Evolutionary conservation across 2,888 invertebrate genomes (phyloP).

Genomic region (Rapana venosa): DNA sequence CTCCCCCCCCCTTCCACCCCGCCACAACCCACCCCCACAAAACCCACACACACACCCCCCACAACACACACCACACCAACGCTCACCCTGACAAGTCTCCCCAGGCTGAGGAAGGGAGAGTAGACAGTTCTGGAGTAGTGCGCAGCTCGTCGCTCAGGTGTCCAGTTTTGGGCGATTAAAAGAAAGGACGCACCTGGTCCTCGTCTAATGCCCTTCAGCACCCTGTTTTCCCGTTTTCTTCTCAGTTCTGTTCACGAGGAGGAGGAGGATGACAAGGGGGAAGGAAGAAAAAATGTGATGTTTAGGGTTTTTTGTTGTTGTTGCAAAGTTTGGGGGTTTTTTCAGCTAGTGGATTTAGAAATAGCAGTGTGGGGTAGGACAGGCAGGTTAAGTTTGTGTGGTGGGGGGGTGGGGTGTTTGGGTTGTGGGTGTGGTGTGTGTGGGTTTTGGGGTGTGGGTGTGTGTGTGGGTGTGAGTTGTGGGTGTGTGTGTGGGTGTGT

Average conservation of each 20-base stretch:
- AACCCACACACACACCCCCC: not conserved
- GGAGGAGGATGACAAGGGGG: too few species aligned
- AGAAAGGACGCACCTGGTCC: constrained; percentile 87
- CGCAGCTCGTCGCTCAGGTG: constrained; percentile 87
- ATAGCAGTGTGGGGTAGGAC: too few species aligned
- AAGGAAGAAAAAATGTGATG: too few species aligned
- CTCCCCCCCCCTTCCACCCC: not conserved
- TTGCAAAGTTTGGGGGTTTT: too few species aligned
- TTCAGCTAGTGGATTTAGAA: too few species aligned
- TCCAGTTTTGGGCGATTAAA: constrained; percentile 90
- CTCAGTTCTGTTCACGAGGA: constrained; percentile 65
- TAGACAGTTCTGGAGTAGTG: constrained; percentile 91
- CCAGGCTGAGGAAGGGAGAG: constrained; percentile 97
- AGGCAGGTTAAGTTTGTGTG: too few species aligned
- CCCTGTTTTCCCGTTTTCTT: constrained; percentile 67
- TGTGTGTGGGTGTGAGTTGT: too few species aligned
- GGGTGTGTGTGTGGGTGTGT: too few species aligned
- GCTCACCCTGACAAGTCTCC: constrained; percentile 89
- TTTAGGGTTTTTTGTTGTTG: too few species aligned
- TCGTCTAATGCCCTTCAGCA: constrained; percentile 84
- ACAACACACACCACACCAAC: not conserved
- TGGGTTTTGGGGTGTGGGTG: too few species aligned
- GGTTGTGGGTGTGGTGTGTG: too few species aligned
- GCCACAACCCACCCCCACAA: not conserved
- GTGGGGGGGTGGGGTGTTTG: too few species aligned